Evolutionary conservation across 2,888 invertebrate species (phyloP), one percentile per base, ranked within the genome.

Genomic region (Micoletzkya japonica): DNA sequence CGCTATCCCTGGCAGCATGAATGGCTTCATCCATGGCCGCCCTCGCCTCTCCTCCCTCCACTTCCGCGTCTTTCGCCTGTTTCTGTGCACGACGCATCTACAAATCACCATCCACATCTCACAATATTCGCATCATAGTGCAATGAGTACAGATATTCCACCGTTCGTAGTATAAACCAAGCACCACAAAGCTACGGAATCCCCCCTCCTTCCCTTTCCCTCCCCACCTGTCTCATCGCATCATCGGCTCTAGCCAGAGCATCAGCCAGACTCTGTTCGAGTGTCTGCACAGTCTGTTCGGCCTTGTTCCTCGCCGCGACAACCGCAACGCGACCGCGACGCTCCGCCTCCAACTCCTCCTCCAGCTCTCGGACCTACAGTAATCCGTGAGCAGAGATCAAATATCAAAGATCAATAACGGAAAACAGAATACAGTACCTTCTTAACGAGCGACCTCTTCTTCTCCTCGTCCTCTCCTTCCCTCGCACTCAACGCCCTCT

Each of bases 391-490:
- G n/a, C n/a, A n/a, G n/a, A n/a, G n/a, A n/a, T n/a, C n/a, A n/a
- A n/a, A n/a, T n/a, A n/a, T n/a, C n/a, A n/a, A n/a, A n/a, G 20
- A 32, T 30, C 10, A 32, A 10, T 20, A 67, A 30, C 32, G 63
- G 39, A 26, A 30, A 26, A 60, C n/a, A n/a, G n/a, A 17, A 4
- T n/a, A 24, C 4, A 50, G 1, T 59, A 85, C 82, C 86, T 95
- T 94, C 86, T 95, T 95, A 70, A 93, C 90, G 69, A 97, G 90
- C 58, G 93, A 92, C 76, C 94, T 91, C 17, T 88, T 86, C 86
- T 94, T 94, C 87, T 97, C 97, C 86, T 97, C 97, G 1, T 93
- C 93, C 77, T 93, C 92, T 86, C 96, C 95, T 83, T 97, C 96
- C 86, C 93, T 93, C 1, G 92, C 92, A 86, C 90, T 90, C 60